These are phyloP conservation scores for Plectrocnemia conspersa DNA, from an alignment of 1,140 invertebrate species.

Conservation along the genomic window DNA sequence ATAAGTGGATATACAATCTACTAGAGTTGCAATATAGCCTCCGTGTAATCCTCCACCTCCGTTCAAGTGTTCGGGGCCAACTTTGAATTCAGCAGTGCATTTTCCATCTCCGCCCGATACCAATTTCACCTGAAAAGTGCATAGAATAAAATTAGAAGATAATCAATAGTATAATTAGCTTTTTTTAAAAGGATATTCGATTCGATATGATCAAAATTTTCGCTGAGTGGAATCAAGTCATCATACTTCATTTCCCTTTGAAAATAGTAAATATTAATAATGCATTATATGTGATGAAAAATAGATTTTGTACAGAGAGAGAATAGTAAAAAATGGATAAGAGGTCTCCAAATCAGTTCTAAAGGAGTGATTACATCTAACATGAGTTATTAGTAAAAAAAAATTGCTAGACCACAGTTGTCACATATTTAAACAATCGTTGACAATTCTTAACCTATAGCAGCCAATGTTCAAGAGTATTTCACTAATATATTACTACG, in stretches of 20 bases:
- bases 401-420: too few species aligned
- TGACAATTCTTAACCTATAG: background rate
- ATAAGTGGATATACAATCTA: constrained; percentile 79
- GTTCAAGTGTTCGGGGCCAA: constrained; percentile 75
- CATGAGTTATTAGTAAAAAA: too few species aligned
- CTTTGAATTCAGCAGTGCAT: constrained; percentile 69
- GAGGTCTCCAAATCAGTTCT: too few species aligned
- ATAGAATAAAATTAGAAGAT: background rate
- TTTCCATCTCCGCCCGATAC: constrained; percentile 62
- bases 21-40: constrained; percentile 73
- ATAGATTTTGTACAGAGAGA: background rate
- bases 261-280: background rate
- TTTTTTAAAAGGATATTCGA: background rate
- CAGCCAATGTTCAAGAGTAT: constrained; percentile 2
- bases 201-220: background rate
- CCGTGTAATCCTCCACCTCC: constrained; percentile 72
- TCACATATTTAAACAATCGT: background rate
- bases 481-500: background rate
- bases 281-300: background rate
- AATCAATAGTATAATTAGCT: background rate
- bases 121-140: constrained; percentile 58
- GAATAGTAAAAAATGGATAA: too few species aligned
- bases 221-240: background rate
- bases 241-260: background rate
- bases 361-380: too few species aligned